Evolutionary conservation across 2,797 vertebrate species (phyloP).

Genomic region (Enteromius trimaculatus): DNA sequence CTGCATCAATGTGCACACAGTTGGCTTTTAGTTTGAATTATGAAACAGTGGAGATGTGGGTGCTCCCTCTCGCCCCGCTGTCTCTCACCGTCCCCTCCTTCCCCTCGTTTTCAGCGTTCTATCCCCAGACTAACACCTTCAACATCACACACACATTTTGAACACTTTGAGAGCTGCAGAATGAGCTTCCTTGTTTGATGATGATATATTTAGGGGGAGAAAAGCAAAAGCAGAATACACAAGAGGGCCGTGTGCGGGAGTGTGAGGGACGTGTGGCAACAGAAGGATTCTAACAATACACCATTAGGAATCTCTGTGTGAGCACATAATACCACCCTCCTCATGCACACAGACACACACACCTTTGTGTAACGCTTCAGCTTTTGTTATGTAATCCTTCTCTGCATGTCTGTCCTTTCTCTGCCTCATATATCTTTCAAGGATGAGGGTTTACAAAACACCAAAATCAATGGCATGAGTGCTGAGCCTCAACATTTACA

Average conservation of each 20-base stretch:
- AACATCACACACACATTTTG: conserved; percentile 21
- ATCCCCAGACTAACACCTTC: conserved; percentile 34
- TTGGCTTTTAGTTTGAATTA: conserved; percentile 51
- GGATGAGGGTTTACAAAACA: conserved; percentile 29
- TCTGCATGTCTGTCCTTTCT: conserved; percentile 32
- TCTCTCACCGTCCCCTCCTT: conserved; percentile 1
- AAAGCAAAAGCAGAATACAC: conserved; percentile 7
- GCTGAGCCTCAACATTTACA: neutral
- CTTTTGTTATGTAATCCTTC: conserved; percentile 36
- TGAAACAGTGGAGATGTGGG: conserved; percentile 34
- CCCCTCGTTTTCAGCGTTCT: neutral
- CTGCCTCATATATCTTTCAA: conserved; percentile 22
- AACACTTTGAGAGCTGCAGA: neutral
- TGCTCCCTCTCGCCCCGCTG: neutral
- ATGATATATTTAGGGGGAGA: conserved; percentile 18
- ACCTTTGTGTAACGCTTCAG: conserved; percentile 28
- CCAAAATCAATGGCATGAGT: conserved; percentile 12
- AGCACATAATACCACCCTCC: conserved; percentile 13
- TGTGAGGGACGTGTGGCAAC: conserved; percentile 5
- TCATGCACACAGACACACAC: neutral
- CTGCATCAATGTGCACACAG: conserved; percentile 10
- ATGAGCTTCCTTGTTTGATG: conserved; percentile 31
- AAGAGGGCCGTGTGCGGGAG: neutral
- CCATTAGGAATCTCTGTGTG: conserved; percentile 12
- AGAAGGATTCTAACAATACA: conserved; percentile 37